phyloP scores from a whole-genome alignment of 2,113 vertebrate species.

The Myrmophylax atrothorax region DNA sequence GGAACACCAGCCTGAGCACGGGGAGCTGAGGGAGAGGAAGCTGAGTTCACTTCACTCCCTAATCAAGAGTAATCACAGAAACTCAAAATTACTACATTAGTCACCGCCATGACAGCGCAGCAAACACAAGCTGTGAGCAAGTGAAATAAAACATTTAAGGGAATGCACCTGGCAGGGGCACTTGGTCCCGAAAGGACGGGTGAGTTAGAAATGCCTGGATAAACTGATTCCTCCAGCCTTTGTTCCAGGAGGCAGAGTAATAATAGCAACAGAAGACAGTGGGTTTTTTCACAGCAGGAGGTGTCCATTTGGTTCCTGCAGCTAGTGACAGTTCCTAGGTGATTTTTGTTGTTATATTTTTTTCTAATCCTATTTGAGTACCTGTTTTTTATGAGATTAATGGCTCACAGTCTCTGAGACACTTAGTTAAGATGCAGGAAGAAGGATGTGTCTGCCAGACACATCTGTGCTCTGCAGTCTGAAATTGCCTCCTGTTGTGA shows the following conservation, averaged over 20 bases:
- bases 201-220: neutral
- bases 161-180: neutral
- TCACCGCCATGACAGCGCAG: neutral
- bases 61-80: neutral
- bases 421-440: slow-evolving; percentile 49
- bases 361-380: slow-evolving; percentile 42
- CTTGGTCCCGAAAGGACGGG: neutral
- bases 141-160: neutral
- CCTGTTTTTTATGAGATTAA: slow-evolving; percentile 48
- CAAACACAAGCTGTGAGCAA: neutral
- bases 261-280: neutral
- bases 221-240: neutral
- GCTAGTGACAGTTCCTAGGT: neutral
- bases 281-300: neutral
- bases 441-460: slow-evolving; percentile 37
- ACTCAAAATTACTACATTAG: neutral
- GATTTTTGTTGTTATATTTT: neutral
- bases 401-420: neutral
- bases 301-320: slow-evolving; percentile 3
- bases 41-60: neutral
- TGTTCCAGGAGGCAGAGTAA: neutral
- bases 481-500: slow-evolving; percentile 56
- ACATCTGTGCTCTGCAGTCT: slow-evolving; percentile 36
- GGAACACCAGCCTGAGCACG: neutral
- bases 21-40: neutral